Percentiles rank a stretch among this genome's conserved stretches.
Conservation (phyloP, 2,113 vertebrate species). For the Dipodomys spectabilis region DNA sequence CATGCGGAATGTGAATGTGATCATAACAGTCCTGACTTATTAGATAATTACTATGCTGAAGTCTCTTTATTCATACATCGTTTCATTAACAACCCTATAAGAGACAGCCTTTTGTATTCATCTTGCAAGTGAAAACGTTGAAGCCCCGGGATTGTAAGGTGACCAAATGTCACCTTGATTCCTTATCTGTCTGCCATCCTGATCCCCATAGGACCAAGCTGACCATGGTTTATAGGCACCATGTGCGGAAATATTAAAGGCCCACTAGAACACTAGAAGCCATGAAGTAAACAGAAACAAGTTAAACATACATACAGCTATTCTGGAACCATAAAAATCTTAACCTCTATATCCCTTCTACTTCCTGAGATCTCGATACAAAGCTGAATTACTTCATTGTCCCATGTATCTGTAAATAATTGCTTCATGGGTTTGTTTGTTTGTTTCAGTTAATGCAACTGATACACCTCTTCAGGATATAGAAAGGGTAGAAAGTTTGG, state of each 20-base stretch:
- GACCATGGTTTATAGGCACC: too few species aligned
- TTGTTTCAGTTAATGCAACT: background rate
- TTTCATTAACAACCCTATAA: background rate
- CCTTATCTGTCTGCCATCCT: background rate
- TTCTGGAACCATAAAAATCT: background rate
- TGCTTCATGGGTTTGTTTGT: background rate
- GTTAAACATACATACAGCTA: background rate
- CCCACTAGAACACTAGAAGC: background rate
- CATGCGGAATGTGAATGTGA: background rate
- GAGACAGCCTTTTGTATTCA: background rate
- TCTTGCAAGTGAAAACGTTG: background rate
- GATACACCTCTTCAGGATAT: background rate
- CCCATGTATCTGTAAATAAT: slow-evolving; percentile 3
- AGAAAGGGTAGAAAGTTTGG: background rate
- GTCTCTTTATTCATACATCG: too few species aligned
- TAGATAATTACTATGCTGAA: background rate
- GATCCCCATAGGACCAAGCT: background rate
- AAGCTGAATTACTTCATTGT: background rate
- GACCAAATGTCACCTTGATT: background rate
- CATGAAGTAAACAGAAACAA: background rate
- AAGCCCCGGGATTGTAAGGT: background rate
- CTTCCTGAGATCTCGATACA: background rate
- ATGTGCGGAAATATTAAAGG: background rate
- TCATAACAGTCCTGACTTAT: background rate
- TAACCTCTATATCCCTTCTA: background rate